These are phyloP conservation scores for Girardia tigrina DNA, from an alignment of 2,888 invertebrate genomes.

Conservation along the genomic window DNA sequence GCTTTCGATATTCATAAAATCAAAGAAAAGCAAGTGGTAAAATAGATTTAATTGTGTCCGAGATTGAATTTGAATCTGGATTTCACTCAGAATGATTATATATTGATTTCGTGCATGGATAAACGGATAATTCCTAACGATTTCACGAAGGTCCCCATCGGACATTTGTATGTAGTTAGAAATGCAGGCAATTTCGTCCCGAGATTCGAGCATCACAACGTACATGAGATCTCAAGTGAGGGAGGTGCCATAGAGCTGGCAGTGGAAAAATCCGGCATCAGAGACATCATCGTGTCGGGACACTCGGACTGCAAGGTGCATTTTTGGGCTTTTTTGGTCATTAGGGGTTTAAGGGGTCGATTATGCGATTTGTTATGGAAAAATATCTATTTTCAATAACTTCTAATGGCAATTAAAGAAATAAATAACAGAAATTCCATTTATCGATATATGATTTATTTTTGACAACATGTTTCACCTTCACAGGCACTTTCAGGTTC, in stretches of 20 bases:
- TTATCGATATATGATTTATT: too few relatives aligned
- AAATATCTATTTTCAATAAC: too few relatives aligned
- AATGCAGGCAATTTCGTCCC: conserved; percentile 88
- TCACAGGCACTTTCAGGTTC: too few relatives aligned
- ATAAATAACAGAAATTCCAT: too few relatives aligned
- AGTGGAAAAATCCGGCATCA: conserved; percentile 74
- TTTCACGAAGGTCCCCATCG: conserved; percentile 83
- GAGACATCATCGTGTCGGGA: conserved; percentile 84
- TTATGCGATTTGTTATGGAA: too few relatives aligned
- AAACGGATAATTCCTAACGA: conserved; percentile 87
- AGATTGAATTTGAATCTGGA: not conserved
- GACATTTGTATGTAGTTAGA: conserved; percentile 91
- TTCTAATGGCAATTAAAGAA: too few relatives aligned
- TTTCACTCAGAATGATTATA: not conserved
- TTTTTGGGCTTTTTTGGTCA: too few relatives aligned
- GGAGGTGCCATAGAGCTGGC: conserved; percentile 86
- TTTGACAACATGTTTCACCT: too few relatives aligned
- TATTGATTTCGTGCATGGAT: conserved; percentile 95
- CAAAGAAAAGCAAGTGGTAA: not conserved
- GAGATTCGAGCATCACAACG: conserved; percentile 66
- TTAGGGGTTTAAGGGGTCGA: too few relatives aligned
- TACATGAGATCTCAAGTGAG: conserved; percentile 77
- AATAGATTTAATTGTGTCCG: not conserved
- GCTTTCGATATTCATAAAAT: not conserved
- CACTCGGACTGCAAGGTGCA: conserved; percentile 91